phyloP scores from a whole-genome alignment of 2,113 vertebrate species.

The Gavia stellata region DNA sequence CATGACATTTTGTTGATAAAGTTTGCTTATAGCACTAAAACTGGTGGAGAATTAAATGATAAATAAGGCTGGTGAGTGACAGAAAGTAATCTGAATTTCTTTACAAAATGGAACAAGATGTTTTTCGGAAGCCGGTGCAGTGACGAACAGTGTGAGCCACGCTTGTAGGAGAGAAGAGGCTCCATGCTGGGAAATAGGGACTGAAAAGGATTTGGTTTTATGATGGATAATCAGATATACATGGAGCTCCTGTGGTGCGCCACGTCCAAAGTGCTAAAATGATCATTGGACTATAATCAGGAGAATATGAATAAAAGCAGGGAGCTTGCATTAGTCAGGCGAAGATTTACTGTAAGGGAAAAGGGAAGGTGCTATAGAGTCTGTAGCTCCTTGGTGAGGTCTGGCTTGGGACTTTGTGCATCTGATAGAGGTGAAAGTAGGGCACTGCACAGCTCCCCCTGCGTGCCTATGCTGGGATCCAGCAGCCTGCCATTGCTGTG shows the following conservation, averaged over 20 bases:
- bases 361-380: background rate
- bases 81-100: background rate
- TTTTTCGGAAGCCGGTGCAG: background rate
- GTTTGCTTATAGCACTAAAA: background rate
- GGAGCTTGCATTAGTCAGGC: background rate
- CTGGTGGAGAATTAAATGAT: background rate
- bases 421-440: background rate
- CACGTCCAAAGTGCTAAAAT: background rate
- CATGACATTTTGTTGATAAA: background rate
- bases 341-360: background rate
- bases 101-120: background rate
- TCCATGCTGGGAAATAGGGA: background rate
- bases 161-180: background rate
- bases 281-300: constrained; percentile 15
- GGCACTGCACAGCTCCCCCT: background rate
- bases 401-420: background rate
- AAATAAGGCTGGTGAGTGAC: background rate
- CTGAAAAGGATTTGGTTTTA: constrained; percentile 40
- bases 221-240: constrained; percentile 32
- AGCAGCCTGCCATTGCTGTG: rapidly evolving
- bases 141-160: background rate
- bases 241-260: rapidly evolving
- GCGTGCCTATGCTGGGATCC: background rate
- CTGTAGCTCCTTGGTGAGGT: background rate
- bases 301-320: constrained; percentile 14